phyloP scores from a whole-genome alignment of 1,140 invertebrate genomes.

The Magallana angulata region DNA sequence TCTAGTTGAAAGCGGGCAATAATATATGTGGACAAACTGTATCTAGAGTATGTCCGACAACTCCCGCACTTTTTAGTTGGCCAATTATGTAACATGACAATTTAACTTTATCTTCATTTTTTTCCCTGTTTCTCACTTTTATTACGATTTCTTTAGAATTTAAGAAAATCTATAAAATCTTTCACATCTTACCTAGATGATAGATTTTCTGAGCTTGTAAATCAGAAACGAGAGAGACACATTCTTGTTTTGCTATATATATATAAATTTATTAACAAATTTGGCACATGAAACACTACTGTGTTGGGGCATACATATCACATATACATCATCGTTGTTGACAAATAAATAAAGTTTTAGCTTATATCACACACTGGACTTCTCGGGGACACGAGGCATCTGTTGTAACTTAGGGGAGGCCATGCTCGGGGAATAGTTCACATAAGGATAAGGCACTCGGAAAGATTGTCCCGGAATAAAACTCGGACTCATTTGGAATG shows the following conservation, averaged over 20 bases:
- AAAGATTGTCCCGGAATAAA: neutral
- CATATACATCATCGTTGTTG: neutral
- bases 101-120: no score
- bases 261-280: neutral
- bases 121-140: no score
- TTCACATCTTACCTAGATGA: no score
- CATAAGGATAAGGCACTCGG: neutral
- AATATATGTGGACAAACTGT: no score
- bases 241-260: neutral
- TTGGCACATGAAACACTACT: neutral
- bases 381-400: neutral
- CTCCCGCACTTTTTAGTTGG: no score
- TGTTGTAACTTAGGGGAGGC: neutral
- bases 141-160: no score
- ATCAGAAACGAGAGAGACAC: no score
- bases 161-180: no score
- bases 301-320: neutral
- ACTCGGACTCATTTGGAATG: neutral
- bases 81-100: no score
- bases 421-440: neutral
- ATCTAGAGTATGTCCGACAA: no score
- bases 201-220: no score
- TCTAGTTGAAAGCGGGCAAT: no score
- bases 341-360: neutral
- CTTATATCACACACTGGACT: neutral